These are phyloP conservation scores for Nestor notabilis DNA, from an alignment of 2,113 vertebrate genomes.

Conservation along the genomic window DNA sequence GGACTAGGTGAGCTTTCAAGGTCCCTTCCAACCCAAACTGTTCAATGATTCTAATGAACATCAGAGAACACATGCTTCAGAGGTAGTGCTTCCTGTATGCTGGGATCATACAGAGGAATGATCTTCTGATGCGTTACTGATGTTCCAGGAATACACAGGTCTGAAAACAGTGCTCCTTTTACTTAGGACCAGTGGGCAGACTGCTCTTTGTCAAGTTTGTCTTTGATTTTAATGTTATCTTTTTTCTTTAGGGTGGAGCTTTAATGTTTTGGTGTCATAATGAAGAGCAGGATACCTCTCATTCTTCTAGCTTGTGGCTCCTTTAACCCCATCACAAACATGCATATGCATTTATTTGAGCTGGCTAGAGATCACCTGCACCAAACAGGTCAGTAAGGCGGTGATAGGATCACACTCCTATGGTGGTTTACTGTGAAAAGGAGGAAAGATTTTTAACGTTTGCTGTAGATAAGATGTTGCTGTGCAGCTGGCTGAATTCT, in stretches of 20 bases:
- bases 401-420: neutral
- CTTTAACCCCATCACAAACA: slow-evolving; percentile 94
- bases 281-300: slow-evolving; percentile 84
- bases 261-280: slow-evolving; percentile 40
- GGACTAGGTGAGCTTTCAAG: neutral
- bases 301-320: slow-evolving; percentile 89
- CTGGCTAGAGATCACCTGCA: slow-evolving; percentile 91
- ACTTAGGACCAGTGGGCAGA: neutral
- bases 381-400: slow-evolving; percentile 82
- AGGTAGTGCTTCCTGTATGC: neutral
- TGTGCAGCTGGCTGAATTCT: neutral
- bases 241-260: slow-evolving; percentile 38
- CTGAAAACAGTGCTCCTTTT: neutral
- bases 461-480: neutral
- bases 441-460: neutral
- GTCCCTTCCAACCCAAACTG: neutral
- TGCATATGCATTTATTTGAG: slow-evolving; percentile 93
- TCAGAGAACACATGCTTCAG: neutral
- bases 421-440: neutral
- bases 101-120: neutral
- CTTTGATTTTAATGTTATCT: neutral
- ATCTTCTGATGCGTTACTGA: neutral
- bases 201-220: neutral
- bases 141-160: neutral
- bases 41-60: neutral